Base-by-base conservation (phyloP, 2,888 invertebrate genomes). In the Oscheius sp. region DNA sequence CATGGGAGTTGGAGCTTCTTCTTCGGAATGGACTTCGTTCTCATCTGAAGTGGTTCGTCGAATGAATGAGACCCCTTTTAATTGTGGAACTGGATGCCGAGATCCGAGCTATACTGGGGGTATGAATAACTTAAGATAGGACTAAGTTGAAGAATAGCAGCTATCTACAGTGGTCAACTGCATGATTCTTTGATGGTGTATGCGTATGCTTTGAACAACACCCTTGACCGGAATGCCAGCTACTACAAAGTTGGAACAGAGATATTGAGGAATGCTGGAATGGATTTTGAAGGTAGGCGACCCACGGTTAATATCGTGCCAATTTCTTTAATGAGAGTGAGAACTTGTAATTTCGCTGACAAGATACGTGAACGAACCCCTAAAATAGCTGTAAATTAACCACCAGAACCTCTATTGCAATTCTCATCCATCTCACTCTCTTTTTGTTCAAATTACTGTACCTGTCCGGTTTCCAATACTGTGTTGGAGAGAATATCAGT, bases 31-130 rank as follows among this genome's bases (percentile, higher is more conserved):
- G 35, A 42, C 35, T 11, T 2, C 21, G 4, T 68, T 68, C 21
- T 37, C 37, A 7, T 2, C 33, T 13, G 55, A 55, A 55, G 53
- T 68, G 11, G 73, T 81, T 51, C 62, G 58, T 33, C 37, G 81
- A 68, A 83, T 82, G 76, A 76, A 74, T 11, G 72, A 79, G 2
- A 70, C 77, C 13, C 85, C 85, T 1, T 85, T 83, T 50, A 77
- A 78, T 58, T 84, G 82, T 57, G 77, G 73, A 1, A 70, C 65
- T 0, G 78, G 74, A 1, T 82, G 82, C 51, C 10, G 62, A 11
- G 70, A 58, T 11, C 11, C 63, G 21, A 57, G 58, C 58, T 74
- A 65, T 4, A 51, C 32, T 32, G 68, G 11, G 13, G 13, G 50
- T 37, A 50, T 68, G 48, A 13, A 2, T 10, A 4, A 35, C 60